These are phyloP conservation scores for Acheta domesticus DNA, from an alignment of 2,888 invertebrate genomes.

Conservation along the genomic window DNA sequence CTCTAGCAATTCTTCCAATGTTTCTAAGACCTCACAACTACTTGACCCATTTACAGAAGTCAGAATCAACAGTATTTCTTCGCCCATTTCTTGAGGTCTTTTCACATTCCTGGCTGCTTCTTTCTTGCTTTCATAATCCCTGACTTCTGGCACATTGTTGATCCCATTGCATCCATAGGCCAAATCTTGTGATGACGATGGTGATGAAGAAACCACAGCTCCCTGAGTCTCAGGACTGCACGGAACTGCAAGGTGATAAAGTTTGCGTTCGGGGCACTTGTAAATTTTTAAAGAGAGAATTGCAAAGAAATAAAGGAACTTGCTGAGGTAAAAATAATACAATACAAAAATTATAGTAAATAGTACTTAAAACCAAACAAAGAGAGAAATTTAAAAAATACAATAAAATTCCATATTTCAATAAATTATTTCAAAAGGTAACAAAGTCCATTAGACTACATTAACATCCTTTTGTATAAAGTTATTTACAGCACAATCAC, in stretches of 20 bases:
- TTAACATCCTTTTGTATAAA: too few relatives aligned
- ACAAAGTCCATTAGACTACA: background rate
- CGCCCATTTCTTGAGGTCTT: background rate
- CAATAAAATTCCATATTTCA: background rate
- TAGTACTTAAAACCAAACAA: background rate
- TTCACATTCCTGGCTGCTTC: background rate
- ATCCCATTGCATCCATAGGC: background rate
- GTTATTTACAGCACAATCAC: too few relatives aligned
- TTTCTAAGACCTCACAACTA: background rate
- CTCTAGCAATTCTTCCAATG: conserved; percentile 39
- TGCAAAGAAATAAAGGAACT: too few relatives aligned
- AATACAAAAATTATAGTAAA: background rate
- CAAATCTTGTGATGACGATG: background rate
- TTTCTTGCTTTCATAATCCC: too few relatives aligned
- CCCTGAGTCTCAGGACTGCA: background rate
- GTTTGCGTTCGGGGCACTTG: conserved; percentile 23
- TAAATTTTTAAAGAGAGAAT: background rate
- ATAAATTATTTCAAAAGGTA: background rate
- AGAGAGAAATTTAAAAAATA: background rate
- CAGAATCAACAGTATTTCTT: background rate
- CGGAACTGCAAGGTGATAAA: conserved; percentile 34
- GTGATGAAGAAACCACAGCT: background rate
- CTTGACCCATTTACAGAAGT: background rate
- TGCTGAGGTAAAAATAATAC: too few relatives aligned
- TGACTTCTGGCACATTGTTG: background rate